Evolutionary conservation across 2,113 vertebrate genomes (phyloP).

Genomic region (Athene noctua): DNA sequence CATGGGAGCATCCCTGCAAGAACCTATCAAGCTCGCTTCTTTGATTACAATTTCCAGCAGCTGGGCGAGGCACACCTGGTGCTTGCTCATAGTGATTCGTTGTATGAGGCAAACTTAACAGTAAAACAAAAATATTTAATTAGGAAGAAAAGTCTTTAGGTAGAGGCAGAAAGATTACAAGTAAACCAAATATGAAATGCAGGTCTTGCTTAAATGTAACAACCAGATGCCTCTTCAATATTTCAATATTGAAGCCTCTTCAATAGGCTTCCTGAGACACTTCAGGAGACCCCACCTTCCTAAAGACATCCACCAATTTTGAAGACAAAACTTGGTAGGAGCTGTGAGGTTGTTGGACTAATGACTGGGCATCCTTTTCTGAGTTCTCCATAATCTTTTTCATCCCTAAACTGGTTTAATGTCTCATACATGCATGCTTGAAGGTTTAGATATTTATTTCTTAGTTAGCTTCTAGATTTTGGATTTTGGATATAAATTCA

Average conservation of each 20-base stretch:
- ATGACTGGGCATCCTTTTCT: not conserved
- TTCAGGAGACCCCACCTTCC: not conserved
- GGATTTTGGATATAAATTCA: not conserved
- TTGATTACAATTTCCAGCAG: not conserved
- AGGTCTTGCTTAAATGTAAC: not conserved
- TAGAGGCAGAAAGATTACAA: not conserved
- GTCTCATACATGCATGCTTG: not conserved
- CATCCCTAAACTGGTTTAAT: not conserved
- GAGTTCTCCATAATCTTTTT: not conserved
- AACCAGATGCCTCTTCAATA: not conserved
- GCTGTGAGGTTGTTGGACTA: not conserved
- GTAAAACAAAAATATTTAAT: not conserved
- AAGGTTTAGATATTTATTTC: not conserved
- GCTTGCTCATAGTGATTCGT: not conserved
- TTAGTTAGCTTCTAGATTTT: not conserved
- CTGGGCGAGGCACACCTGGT: not conserved
- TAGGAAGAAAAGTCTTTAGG: not conserved
- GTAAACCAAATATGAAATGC: not conserved
- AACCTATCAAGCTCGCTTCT: not conserved
- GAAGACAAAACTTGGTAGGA: not conserved
- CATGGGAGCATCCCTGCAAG: not conserved
- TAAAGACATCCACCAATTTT: not conserved
- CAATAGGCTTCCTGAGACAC: not conserved
- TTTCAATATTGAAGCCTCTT: too few relatives aligned
- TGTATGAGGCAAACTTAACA: not conserved